Conservation (phyloP, 2,113 vertebrate species). For the Rhinoderma darwinii region DNA sequence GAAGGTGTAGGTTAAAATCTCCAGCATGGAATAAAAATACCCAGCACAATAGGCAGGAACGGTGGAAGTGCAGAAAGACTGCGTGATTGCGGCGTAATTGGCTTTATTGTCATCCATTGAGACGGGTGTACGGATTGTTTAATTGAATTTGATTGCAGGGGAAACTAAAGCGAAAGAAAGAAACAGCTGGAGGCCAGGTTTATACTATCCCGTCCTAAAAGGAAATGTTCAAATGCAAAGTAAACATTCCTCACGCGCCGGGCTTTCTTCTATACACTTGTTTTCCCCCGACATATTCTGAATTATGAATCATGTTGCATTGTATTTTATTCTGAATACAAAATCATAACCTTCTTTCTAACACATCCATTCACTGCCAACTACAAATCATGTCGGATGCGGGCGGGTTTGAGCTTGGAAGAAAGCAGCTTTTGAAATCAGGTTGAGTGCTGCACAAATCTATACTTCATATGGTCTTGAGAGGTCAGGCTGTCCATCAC, state of each 20-base stretch:
- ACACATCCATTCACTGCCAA: slow-evolving; percentile 16
- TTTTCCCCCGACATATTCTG: not conserved
- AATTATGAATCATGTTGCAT: slow-evolving; percentile 46
- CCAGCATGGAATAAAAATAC: slow-evolving; percentile 51
- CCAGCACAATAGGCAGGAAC: slow-evolving; percentile 52
- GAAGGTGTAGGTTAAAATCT: slow-evolving; percentile 57
- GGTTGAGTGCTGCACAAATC: not conserved
- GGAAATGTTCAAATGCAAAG: slow-evolving; percentile 36
- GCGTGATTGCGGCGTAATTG: slow-evolving; percentile 55
- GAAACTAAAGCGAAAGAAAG: slow-evolving; percentile 47
- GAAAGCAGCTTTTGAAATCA: not conserved
- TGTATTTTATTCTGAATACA: slow-evolving; percentile 37
- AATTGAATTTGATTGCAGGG: slow-evolving; percentile 58
- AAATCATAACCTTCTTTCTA: slow-evolving; percentile 44
- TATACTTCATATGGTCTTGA: not conserved
- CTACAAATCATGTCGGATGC: not conserved
- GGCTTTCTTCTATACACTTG: slow-evolving; percentile 24
- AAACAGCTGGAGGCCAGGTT: slow-evolving; percentile 45
- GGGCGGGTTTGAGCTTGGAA: not conserved
- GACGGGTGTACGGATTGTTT: slow-evolving; percentile 52
- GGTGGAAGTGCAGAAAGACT: slow-evolving; percentile 48
- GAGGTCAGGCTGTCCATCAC: not conserved
- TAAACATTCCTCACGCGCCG: slow-evolving; percentile 39
- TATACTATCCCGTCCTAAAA: slow-evolving; percentile 38
- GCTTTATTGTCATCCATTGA: slow-evolving; percentile 57